Evolutionary conservation across 2,888 invertebrate genomes (phyloP).

Genomic region (Lasioglossum villosulum): DNA sequence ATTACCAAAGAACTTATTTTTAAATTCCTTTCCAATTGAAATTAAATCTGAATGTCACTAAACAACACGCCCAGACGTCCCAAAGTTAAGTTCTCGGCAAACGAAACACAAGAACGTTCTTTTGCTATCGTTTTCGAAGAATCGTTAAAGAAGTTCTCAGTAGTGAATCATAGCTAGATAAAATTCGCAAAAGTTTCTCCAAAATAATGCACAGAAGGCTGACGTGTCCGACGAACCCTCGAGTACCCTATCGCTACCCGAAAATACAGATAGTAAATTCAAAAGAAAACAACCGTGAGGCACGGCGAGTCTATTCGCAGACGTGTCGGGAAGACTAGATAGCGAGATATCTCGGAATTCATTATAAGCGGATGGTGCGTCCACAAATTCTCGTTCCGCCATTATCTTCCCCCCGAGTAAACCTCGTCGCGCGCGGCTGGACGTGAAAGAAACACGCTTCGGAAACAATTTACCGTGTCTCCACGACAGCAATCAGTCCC

Average conservation of each 20-base stretch:
- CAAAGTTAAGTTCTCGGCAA: too few species aligned
- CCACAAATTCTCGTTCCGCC: not conserved
- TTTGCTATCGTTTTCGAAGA: not conserved
- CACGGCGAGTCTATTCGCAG: not conserved
- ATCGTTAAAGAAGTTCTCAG: not conserved
- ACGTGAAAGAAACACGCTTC: constrained; percentile 11
- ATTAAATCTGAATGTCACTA: too few species aligned
- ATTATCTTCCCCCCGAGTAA: not conserved
- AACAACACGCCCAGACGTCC: too few species aligned
- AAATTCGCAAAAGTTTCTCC: too few species aligned
- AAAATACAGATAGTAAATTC: not conserved
- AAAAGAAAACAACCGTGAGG: not conserved
- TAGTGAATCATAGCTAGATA: too few species aligned
- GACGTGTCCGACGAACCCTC: not conserved
- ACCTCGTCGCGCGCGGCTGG: not conserved
- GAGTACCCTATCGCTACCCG: not conserved
- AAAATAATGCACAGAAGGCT: not conserved
- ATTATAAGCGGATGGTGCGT: not conserved
- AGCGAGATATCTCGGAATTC: constrained; percentile 6
- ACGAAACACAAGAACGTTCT: not conserved
- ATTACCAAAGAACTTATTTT: too few species aligned
- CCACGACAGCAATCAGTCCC: constrained; percentile 10
- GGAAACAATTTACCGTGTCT: constrained; percentile 21
- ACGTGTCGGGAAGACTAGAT: not conserved
- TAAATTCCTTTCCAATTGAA: not conserved